Evolutionary conservation across 2,113 vertebrate species (phyloP), one percentile per base, ranked within the genome.

Genomic region (Burhinus oedicnemus): DNA sequence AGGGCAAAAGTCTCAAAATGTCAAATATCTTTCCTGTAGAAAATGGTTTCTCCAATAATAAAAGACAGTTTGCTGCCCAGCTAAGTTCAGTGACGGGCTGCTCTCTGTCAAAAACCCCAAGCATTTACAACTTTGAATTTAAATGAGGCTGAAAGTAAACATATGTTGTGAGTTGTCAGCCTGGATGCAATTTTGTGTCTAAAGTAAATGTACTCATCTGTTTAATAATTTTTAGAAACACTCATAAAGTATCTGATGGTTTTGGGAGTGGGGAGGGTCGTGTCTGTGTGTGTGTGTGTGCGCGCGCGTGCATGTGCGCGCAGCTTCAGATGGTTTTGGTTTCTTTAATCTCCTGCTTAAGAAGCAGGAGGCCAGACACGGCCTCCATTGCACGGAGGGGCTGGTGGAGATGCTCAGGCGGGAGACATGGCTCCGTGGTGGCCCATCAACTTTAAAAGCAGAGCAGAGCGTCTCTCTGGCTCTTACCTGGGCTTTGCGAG

Each of bases 1-100:
- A 54, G 92, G 77, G 95, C 90, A 96, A 91, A 94, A 93, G 90
- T 66, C 80, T 96, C 87, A 90, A 92, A 96, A 95, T 90, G 91
- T 96, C 80, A 90, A 70, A 76, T 94, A 85, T n/a, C 61, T 89
- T 87, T 76, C 75, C 62, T 54, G 47, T 90, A 51, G 87, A 93
- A 94, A 90, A 65, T 88, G 0, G 12, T 97, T 98, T 62, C 74
- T 94, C 61, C 64, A 54, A 9, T 96, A 90, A 76, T 92, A 81
- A 93, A 97, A 97, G 93, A 62, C 62, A 29, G 29, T 92, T 97
- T 97, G 69, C 97, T 89, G 92, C 52, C 92, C 95, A 88, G 69
- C 79, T 82, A 23, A 92, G 94, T 93, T 97, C 97, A 93, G 85
- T 42, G 84, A 61, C 11, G 7, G 40, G 11, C 64, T 90, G 55